These are phyloP conservation scores for Tanypteryx hageni DNA, from an alignment of 2,888 invertebrate genomes.

Conservation along the genomic window DNA sequence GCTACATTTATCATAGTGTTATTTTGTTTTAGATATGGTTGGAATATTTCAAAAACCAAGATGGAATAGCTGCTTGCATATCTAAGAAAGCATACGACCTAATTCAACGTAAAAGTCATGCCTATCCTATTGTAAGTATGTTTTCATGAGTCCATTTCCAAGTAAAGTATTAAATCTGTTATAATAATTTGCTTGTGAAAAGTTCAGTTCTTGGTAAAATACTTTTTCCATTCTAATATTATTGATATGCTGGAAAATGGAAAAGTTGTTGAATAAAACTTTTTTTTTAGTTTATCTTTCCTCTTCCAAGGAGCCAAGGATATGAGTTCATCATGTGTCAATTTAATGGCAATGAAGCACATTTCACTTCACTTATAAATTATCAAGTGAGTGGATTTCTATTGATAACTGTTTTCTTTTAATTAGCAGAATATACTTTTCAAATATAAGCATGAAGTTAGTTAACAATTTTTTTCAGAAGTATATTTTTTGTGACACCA, in stretches of 20 bases:
- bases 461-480: neutral
- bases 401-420: neutral
- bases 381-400: slow-evolving; percentile 81
- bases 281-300: slow-evolving; percentile 81
- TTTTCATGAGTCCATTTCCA: neutral
- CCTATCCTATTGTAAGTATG: slow-evolving; percentile 77
- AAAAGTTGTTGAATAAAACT: neutral
- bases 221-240: neutral
- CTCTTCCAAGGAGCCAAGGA: slow-evolving; percentile 88
- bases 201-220: slow-evolving; percentile 14
- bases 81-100: slow-evolving; percentile 79
- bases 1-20: slow-evolving; percentile 13
- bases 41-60: slow-evolving; percentile 87
- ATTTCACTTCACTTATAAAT: slow-evolving; percentile 90
- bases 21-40: slow-evolving; percentile 82
- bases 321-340: slow-evolving; percentile 92
- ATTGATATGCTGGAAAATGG: neutral
- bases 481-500: neutral
- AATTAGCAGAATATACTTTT: neutral
- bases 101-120: slow-evolving; percentile 79
- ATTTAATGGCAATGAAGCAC: slow-evolving; percentile 83
- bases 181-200: neutral
- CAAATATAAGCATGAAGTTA: neutral
- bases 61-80: slow-evolving; percentile 86
- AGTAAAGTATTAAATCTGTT: slow-evolving; percentile 25